phyloP scores from a whole-genome alignment of 2,797 vertebrate species.

The Anolis apletophallus region DNA sequence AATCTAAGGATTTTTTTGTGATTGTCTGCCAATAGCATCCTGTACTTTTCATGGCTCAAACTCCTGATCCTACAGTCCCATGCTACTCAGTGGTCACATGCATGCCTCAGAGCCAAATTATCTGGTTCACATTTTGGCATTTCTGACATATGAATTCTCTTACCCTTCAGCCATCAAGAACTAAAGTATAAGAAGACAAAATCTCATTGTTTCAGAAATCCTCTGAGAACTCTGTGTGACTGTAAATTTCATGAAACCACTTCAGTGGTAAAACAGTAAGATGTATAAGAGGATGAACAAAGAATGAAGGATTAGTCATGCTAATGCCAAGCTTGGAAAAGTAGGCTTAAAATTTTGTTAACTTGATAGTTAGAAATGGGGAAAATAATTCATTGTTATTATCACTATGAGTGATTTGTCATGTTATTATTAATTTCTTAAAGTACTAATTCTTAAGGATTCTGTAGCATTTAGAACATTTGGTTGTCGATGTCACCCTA shows the following conservation, averaged over 20 bases:
- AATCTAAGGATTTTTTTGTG: background rate
- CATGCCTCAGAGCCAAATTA: background rate
- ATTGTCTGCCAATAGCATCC: background rate
- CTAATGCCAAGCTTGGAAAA: background rate
- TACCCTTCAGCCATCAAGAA: background rate
- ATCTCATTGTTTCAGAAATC: background rate
- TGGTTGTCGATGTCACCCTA: too few species aligned
- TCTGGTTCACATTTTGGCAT: background rate
- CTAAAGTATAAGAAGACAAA: background rate
- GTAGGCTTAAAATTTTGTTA: too few species aligned
- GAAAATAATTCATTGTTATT: too few species aligned
- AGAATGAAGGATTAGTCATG: conserved; percentile 8
- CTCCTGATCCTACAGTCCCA: background rate
- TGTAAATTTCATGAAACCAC: conserved; percentile 1
- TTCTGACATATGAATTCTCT: background rate
- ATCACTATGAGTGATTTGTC: too few species aligned
- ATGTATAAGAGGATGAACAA: conserved; percentile 22
- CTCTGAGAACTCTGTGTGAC: background rate
- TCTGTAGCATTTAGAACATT: too few species aligned
- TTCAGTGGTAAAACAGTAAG: background rate
- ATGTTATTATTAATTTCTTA: too few species aligned
- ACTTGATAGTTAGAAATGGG: too few species aligned
- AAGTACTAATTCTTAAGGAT: too few species aligned
- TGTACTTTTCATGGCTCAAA: background rate
- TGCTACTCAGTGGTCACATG: background rate